Conservation (phyloP, 2,113 vertebrate genomes). For the pig (Sus scrofa) region DNA sequence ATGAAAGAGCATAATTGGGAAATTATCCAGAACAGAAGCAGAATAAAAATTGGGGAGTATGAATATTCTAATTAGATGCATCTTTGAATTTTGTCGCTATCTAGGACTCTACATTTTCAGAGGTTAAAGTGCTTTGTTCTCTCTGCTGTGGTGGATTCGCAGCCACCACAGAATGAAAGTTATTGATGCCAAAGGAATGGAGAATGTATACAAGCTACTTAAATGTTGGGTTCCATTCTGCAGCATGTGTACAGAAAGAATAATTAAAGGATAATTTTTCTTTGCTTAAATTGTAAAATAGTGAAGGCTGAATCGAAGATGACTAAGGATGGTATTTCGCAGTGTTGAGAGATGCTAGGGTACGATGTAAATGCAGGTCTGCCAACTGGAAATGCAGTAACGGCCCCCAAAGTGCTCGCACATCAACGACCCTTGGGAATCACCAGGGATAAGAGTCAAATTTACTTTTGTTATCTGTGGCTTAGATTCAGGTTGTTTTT, state of each 20-base stretch:
- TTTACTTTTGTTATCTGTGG: background rate
- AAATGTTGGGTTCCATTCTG: background rate
- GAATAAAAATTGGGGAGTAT: background rate
- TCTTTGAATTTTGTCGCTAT: background rate
- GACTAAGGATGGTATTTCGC: too few relatives aligned
- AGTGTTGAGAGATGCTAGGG: background rate
- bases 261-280: background rate
- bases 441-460: background rate
- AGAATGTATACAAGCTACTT: background rate
- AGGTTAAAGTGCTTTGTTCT: background rate
- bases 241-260: background rate
- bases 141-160: background rate
- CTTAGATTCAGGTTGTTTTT: too few relatives aligned
- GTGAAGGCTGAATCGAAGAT: background rate
- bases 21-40: background rate
- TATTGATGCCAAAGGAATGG: background rate
- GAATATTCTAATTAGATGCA: conserved; percentile 8
- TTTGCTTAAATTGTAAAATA: background rate
- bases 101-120: background rate
- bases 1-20: conserved; percentile 8
- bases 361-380: background rate
- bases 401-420: background rate
- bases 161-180: background rate
- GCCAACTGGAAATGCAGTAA: rapidly evolving
- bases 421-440: background rate